phyloP scores from a whole-genome alignment of 2,888 invertebrate genomes.

The Mechanitis messenoides region DNA sequence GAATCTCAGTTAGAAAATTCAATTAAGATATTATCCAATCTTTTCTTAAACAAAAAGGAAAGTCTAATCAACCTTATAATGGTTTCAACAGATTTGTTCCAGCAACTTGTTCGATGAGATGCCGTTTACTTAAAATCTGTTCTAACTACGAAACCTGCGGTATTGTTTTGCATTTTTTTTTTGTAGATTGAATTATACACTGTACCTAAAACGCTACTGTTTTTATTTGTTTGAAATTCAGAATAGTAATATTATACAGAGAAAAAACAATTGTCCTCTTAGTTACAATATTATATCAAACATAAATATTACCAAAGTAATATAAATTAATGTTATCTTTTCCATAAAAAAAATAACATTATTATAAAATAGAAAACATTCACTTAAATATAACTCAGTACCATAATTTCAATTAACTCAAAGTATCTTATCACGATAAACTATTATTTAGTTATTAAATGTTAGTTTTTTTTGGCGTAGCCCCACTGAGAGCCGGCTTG shows the following conservation, averaged over 20 bases:
- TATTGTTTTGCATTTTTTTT: too few relatives aligned
- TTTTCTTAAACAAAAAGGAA: constrained; percentile 10
- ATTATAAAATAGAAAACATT: too few relatives aligned
- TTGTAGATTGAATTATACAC: too few relatives aligned
- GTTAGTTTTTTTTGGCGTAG: constrained; percentile 57
- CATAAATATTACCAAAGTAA: too few relatives aligned
- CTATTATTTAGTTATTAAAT: constrained; percentile 2
- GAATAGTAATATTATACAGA: too few relatives aligned
- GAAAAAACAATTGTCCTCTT: too few relatives aligned
- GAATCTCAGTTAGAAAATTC: not conserved
- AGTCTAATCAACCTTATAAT: constrained; percentile 18
- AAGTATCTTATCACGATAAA: not conserved
- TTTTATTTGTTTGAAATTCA: too few relatives aligned
- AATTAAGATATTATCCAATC: not conserved
- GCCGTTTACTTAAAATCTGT: constrained; percentile 12
- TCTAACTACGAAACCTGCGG: constrained; percentile 8
- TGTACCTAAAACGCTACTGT: too few relatives aligned
- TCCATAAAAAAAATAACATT: too few relatives aligned
- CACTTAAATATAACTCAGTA: not conserved
- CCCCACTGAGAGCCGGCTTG: constrained; percentile 73
- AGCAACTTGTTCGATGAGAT: constrained; percentile 10
- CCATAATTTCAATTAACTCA: not conserved
- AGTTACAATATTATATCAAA: too few relatives aligned
- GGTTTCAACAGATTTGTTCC: constrained; percentile 21
- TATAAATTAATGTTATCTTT: too few relatives aligned